A percentile compares a stretch with the other conserved stretches of the same genome.
Conservation (phyloP, 2,888 invertebrate species). For the Mechanitis mazaeus region DNA sequence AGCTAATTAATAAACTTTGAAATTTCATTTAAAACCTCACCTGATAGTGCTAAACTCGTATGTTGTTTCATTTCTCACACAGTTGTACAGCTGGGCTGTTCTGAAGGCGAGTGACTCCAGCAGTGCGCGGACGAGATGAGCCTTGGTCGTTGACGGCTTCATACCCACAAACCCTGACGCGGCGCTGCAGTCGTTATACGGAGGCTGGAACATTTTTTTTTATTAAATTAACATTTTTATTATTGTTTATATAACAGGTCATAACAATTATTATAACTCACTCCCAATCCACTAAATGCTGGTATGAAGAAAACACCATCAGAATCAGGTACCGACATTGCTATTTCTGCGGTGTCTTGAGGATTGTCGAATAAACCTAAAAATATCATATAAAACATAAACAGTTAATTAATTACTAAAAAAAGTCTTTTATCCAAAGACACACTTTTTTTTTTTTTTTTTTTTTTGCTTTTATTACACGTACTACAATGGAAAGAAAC, state of each 20-base stretch:
- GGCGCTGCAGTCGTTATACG: slow-evolving; percentile 90
- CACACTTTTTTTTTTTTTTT: no score
- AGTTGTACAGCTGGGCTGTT: slow-evolving; percentile 84
- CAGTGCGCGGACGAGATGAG: slow-evolving; percentile 88
- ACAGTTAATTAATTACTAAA: no score
- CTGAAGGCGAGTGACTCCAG: slow-evolving; percentile 91
- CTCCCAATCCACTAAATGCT: slow-evolving; percentile 92
- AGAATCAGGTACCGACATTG: slow-evolving; percentile 80
- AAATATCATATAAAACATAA: slow-evolving; percentile 27
- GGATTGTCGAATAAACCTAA: slow-evolving; percentile 80
- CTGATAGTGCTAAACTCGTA: slow-evolving; percentile 77
- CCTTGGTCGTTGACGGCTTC: slow-evolving; percentile 82
- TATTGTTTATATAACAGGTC: background rate
- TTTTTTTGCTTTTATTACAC: no score
- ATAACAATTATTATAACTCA: slow-evolving; percentile 47
- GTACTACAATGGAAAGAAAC: no score
- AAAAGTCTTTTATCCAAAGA: no score
- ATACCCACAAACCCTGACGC: slow-evolving; percentile 89
- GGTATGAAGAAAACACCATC: slow-evolving; percentile 92
- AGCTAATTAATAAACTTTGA: background rate
- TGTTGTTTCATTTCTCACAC: slow-evolving; percentile 82
- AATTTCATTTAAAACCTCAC: slow-evolving; percentile 50
- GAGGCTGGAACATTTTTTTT: slow-evolving; percentile 79
- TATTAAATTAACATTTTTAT: background rate
- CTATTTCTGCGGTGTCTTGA: slow-evolving; percentile 80